Conservation (phyloP, 2,113 vertebrate species). For the Dipodomys ordii region DNA sequence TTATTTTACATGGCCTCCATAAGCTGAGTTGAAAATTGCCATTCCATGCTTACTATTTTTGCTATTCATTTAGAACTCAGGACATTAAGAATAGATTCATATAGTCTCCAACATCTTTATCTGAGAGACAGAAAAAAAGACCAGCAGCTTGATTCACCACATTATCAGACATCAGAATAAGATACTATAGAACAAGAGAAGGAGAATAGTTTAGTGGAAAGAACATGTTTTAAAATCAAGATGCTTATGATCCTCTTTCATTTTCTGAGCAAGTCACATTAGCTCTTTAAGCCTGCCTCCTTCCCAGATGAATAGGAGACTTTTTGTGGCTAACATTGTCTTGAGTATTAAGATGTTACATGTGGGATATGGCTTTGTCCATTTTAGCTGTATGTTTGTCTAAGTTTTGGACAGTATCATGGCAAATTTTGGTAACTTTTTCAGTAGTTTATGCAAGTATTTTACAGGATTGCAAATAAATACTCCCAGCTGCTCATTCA, state of each 20-base stretch:
- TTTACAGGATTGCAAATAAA: neutral
- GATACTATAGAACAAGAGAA: neutral
- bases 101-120: neutral
- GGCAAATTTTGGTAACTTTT: neutral
- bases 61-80: neutral
- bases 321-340: neutral
- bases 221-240: constrained; percentile 1
- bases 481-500: neutral
- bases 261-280: neutral
- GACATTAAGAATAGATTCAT: neutral
- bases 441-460: neutral
- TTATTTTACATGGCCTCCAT: constrained; percentile 30
- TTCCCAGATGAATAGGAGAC: neutral
- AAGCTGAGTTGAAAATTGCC: neutral
- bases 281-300: neutral
- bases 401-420: neutral
- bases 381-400: neutral
- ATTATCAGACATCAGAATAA: neutral
- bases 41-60: neutral
- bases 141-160: neutral
- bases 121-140: neutral
- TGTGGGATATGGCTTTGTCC: neutral
- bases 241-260: neutral
- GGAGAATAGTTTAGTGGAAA: neutral
- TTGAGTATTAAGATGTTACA: neutral